Evolutionary conservation across 2,888 invertebrate species (phyloP).

Genomic region (Thecophora atra): DNA sequence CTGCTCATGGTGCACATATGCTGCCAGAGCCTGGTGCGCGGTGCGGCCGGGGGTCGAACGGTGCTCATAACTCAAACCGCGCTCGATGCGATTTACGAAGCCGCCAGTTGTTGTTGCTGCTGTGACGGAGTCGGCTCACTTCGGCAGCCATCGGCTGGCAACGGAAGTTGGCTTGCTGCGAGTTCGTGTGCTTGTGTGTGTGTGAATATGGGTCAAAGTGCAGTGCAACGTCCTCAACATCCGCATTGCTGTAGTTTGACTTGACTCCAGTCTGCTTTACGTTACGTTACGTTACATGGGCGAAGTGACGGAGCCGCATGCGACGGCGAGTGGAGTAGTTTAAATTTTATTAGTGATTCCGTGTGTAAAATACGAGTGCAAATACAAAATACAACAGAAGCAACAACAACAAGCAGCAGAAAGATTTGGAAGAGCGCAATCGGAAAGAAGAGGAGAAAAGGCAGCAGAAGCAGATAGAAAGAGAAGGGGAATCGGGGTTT

Average conservation of each 20-base stretch:
- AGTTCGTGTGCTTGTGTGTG: neutral
- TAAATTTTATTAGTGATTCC: conserved; percentile 57
- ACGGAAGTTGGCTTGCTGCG: neutral
- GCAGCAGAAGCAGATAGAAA: neutral
- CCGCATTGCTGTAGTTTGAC: conserved; percentile 67
- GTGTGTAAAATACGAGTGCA: conserved; percentile 46
- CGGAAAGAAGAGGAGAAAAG: neutral
- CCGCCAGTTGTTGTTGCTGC: conserved; percentile 9
- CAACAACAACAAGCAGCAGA: neutral
- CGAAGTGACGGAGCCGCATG: neutral
- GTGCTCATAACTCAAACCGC: conserved; percentile 47
- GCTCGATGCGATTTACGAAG: conserved; percentile 39
- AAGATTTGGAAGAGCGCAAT: neutral
- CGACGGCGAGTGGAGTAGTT: conserved; percentile 43
- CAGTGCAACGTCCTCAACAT: conserved; percentile 67
- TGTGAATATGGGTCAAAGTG: conserved; percentile 36
- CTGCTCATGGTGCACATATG: neutral
- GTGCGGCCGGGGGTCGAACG: conserved; percentile 26
- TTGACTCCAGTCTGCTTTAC: conserved; percentile 52
- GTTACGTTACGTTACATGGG: conserved; percentile 37
- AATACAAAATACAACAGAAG: conserved; percentile 3
- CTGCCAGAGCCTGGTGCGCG: conserved; percentile 33
- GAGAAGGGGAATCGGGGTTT: neutral
- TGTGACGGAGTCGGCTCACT: conserved; percentile 32
- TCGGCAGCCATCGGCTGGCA: conserved; percentile 26